Evolutionary conservation across 2,113 vertebrate species (phyloP).

Genomic region (Serinus canaria): DNA sequence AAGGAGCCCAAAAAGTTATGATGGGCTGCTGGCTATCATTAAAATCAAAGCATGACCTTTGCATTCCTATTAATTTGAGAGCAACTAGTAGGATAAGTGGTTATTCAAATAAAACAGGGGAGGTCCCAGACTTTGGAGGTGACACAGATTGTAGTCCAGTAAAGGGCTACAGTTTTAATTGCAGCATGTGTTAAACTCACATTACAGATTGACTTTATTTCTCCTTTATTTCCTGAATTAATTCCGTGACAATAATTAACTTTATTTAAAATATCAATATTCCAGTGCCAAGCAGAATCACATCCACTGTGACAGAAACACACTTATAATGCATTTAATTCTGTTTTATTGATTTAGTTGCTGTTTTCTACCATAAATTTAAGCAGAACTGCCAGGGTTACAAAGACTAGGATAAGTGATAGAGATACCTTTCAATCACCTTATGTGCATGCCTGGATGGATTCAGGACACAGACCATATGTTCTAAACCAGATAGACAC

Average conservation of each 20-base stretch:
- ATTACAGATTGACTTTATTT: background rate
- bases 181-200: background rate
- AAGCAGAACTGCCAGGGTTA: background rate
- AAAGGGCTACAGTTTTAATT: background rate
- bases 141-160: background rate
- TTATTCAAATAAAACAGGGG: background rate
- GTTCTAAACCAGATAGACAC: background rate
- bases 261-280: background rate
- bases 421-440: slow-evolving; percentile 19
- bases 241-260: background rate
- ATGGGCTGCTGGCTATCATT: background rate
- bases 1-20: background rate
- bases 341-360: background rate
- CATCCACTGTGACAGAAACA: background rate
- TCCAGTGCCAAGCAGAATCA: background rate
- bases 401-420: background rate
- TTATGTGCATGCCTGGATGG: background rate
- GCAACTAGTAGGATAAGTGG: background rate
- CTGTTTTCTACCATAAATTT: slow-evolving; percentile 36
- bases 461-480: background rate
- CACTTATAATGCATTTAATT: background rate
- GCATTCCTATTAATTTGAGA: background rate
- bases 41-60: background rate
- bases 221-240: background rate
- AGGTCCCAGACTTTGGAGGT: background rate